These are phyloP conservation scores for Chironomus tepperi DNA, from an alignment of 1,140 invertebrate species.

Conservation along the genomic window DNA sequence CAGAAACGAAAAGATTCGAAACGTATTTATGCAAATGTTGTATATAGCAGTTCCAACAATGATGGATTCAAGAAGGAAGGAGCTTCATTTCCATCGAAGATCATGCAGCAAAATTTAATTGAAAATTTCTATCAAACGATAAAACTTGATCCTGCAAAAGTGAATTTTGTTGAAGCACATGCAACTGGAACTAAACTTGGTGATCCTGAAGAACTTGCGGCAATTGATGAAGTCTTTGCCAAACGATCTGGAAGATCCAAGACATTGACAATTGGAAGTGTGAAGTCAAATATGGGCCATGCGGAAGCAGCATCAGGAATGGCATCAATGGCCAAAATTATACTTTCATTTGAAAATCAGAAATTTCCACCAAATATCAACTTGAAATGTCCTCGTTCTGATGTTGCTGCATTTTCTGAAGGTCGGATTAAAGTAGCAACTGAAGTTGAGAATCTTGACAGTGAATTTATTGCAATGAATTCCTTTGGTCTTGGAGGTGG, in stretches of 20 bases:
- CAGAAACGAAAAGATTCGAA: slow-evolving; percentile 73
- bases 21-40: slow-evolving; percentile 57
- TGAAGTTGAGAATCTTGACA: slow-evolving; percentile 52
- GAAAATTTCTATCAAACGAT: slow-evolving; percentile 76
- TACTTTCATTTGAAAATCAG: slow-evolving; percentile 61
- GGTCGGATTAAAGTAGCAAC: slow-evolving; percentile 61
- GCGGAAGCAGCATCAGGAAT: slow-evolving; percentile 82
- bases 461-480: slow-evolving; percentile 58
- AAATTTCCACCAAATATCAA: slow-evolving; percentile 73
- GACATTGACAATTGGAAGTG: slow-evolving; percentile 71
- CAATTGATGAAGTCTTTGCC: slow-evolving; percentile 74
- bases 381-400: slow-evolving; percentile 58
- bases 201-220: slow-evolving; percentile 64
- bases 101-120: slow-evolving; percentile 68
- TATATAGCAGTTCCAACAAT: slow-evolving; percentile 58
- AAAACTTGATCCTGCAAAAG: slow-evolving; percentile 54
- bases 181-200: slow-evolving; percentile 73
- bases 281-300: slow-evolving; percentile 92
- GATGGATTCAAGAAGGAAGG: slow-evolving; percentile 84
- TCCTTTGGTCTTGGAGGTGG: slow-evolving; percentile 80
- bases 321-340: slow-evolving; percentile 74
- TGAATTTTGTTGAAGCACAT: slow-evolving; percentile 86
- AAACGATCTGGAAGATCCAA: slow-evolving; percentile 51
- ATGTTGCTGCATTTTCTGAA: slow-evolving; percentile 59
- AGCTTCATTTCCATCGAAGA: slow-evolving; percentile 84